Conservation (phyloP, 1,140 invertebrate species). For the Ostrea edulis region DNA sequence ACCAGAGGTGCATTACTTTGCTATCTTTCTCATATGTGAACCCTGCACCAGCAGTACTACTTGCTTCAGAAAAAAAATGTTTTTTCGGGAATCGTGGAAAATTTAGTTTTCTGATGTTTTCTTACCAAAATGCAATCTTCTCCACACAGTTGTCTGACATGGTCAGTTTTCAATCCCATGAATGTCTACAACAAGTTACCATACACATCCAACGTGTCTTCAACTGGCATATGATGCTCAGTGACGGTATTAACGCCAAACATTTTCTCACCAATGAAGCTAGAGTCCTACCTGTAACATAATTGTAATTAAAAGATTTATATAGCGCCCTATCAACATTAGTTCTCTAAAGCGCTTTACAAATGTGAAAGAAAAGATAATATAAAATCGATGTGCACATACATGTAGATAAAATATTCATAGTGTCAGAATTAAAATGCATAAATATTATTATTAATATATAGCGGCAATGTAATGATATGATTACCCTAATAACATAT, state of each 20-base stretch:
- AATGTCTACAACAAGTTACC: background rate
- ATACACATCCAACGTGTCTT: background rate
- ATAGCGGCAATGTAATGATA: too few relatives aligned
- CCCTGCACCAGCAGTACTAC: constrained; percentile 4
- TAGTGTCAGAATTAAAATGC: too few relatives aligned
- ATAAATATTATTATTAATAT: too few relatives aligned
- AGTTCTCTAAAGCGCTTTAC: too few relatives aligned
- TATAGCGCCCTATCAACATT: too few relatives aligned
- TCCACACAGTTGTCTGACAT: background rate
- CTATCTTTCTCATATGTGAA: background rate
- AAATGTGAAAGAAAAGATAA: too few relatives aligned
- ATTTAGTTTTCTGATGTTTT: background rate
- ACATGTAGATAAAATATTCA: too few relatives aligned
- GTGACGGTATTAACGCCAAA: background rate
- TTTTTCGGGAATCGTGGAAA: background rate
- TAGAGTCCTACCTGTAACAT: background rate
- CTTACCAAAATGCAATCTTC: background rate
- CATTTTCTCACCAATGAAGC: background rate
- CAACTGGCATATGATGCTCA: background rate
- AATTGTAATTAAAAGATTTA: too few relatives aligned
- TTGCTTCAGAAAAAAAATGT: background rate
- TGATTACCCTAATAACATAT: too few relatives aligned
- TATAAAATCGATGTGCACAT: too few relatives aligned
- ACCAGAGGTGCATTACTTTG: constrained; percentile 47
- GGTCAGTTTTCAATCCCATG: background rate